These are phyloP conservation scores for Chirona hameri DNA, from an alignment of 2,888 invertebrate genomes.

Conservation along the genomic window DNA sequence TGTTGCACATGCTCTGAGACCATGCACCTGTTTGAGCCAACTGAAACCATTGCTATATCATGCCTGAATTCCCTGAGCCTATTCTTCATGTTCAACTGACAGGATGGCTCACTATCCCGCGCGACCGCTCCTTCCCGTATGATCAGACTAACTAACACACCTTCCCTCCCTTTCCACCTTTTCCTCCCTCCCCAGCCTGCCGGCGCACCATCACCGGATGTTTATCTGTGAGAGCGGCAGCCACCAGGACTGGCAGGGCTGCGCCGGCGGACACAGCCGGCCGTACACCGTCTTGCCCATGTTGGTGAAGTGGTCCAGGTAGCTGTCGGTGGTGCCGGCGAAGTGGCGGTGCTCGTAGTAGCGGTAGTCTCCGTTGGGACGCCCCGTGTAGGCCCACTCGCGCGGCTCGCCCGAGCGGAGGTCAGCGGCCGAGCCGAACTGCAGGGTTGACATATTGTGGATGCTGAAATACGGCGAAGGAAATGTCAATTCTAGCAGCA, in stretches of 20 bases:
- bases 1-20: too few species aligned
- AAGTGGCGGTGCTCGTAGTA: constrained; percentile 12
- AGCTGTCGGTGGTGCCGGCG: constrained; percentile 2
- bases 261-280: neutral
- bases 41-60: too few species aligned
- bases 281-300: neutral
- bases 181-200: too few species aligned
- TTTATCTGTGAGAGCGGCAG: neutral
- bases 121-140: too few species aligned
- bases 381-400: constrained; percentile 9
- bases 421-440: neutral
- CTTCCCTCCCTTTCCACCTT: too few species aligned
- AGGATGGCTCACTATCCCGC: too few species aligned
- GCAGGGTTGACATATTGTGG: neutral
- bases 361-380: constrained; percentile 5
- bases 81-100: too few species aligned
- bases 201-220: neutral
- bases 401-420: neutral
- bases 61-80: too few species aligned
- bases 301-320: constrained; percentile 23
- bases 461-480: neutral
- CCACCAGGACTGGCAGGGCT: neutral
- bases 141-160: too few species aligned
- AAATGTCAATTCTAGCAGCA: too few species aligned
- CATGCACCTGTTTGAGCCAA: too few species aligned